These are phyloP conservation scores for Nephrotoma guestfalica DNA, from an alignment of 2,888 invertebrate genomes.

Conservation along the genomic window DNA sequence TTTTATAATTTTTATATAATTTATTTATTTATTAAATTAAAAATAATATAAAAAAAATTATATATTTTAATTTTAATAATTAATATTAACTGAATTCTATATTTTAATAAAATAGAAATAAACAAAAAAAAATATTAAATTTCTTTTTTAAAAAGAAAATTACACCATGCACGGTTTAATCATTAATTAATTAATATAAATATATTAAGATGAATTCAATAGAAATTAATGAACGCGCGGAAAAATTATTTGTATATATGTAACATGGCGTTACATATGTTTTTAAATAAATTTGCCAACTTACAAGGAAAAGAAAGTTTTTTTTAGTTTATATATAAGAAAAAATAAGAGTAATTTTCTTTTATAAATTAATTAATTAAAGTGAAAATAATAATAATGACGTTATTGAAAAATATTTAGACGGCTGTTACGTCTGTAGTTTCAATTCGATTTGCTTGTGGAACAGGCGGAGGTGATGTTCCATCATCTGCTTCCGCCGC, in stretches of 20 bases:
- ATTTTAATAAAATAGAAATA: background rate
- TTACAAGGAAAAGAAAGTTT: background rate
- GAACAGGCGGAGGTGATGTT: background rate
- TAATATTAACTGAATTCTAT: background rate
- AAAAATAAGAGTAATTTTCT: background rate
- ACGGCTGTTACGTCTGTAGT: background rate
- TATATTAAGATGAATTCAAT: background rate
- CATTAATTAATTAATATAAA: background rate
- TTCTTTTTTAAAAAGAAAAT: background rate
- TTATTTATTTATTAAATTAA: background rate
- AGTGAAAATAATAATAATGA: background rate
- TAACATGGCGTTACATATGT: background rate
- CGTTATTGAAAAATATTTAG: background rate
- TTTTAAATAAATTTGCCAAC: background rate
- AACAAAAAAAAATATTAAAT: background rate
- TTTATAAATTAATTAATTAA: background rate
- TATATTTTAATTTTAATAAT: background rate
- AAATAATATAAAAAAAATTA: background rate
- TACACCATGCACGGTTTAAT: background rate
- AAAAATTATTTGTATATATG: background rate
- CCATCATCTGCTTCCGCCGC: background rate
- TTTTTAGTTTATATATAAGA: background rate
- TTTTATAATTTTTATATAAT: background rate
- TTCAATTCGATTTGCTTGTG: background rate
- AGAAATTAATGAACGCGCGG: background rate